Conservation (phyloP, 2,797 vertebrate species). For the Catharus ustulatus region DNA sequence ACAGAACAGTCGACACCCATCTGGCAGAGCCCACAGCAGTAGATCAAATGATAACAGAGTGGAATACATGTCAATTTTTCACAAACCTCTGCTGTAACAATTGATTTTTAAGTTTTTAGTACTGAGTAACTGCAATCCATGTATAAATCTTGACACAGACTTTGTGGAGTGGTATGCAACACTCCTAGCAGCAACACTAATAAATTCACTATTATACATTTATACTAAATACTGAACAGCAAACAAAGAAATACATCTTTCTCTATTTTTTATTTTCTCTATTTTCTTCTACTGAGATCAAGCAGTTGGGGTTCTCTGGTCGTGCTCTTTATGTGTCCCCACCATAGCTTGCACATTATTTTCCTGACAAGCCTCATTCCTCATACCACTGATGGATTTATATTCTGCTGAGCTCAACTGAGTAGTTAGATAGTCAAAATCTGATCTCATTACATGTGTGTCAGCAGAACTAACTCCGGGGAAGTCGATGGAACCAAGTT, state of each 20-base stretch:
- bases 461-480: conserved; percentile 51
- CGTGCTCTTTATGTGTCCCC: background rate
- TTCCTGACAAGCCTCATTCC: conserved; percentile 22
- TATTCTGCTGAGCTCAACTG: conserved; percentile 20
- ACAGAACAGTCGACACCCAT: background rate
- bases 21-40: background rate
- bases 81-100: background rate
- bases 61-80: background rate
- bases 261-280: background rate
- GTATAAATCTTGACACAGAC: background rate
- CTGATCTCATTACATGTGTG: conserved; percentile 40
- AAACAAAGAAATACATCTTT: background rate
- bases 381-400: conserved; percentile 14
- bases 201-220: background rate
- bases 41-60: background rate
- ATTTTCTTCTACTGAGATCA: background rate
- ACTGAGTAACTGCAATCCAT: background rate
- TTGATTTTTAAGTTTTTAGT: background rate
- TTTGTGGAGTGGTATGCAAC: background rate
- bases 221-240: background rate
- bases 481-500: conserved; percentile 12
- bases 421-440: conserved; percentile 38
- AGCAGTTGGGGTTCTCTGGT: background rate
- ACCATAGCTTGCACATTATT: background rate
- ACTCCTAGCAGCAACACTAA: background rate